Evolutionary conservation across 2,113 vertebrate genomes (phyloP).

Genomic region (Urocolius indicus): DNA sequence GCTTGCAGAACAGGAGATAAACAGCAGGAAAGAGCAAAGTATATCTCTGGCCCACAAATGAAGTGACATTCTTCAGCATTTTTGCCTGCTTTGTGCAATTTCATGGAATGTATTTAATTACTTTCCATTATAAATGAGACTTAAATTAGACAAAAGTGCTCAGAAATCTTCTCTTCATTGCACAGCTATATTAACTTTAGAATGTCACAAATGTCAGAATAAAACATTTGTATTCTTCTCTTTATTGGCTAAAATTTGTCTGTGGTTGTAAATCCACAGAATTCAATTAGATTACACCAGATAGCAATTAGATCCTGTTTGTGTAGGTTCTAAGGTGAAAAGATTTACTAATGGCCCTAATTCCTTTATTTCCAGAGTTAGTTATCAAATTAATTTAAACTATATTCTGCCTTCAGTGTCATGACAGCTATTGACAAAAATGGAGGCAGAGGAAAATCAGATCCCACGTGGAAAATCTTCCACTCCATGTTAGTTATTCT

Average conservation of each 20-base stretch:
- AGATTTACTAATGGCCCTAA: slow-evolving; percentile 44
- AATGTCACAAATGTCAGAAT: slow-evolving; percentile 47
- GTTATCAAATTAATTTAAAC: slow-evolving; percentile 1
- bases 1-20: slow-evolving; percentile 48
- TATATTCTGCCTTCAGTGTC: not conserved
- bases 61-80: slow-evolving; percentile 25
- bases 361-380: slow-evolving; percentile 24
- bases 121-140: slow-evolving; percentile 39
- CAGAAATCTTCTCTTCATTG: slow-evolving; percentile 37
- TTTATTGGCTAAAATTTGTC: slow-evolving; percentile 38
- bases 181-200: slow-evolving; percentile 47
- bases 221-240: slow-evolving; percentile 43
- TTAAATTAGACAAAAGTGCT: slow-evolving; percentile 53
- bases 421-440: not conserved
- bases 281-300: slow-evolving; percentile 47
- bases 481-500: not conserved
- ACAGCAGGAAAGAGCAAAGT: slow-evolving; percentile 59
- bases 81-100: slow-evolving; percentile 37
- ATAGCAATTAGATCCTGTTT: slow-evolving; percentile 41
- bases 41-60: not conserved
- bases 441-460: not conserved
- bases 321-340: slow-evolving; percentile 12
- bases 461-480: not conserved
- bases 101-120: slow-evolving; percentile 50
- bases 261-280: slow-evolving; percentile 39